Evolutionary conservation across 2,888 invertebrate species (phyloP).

Genomic region (Chelonus formosanus): DNA sequence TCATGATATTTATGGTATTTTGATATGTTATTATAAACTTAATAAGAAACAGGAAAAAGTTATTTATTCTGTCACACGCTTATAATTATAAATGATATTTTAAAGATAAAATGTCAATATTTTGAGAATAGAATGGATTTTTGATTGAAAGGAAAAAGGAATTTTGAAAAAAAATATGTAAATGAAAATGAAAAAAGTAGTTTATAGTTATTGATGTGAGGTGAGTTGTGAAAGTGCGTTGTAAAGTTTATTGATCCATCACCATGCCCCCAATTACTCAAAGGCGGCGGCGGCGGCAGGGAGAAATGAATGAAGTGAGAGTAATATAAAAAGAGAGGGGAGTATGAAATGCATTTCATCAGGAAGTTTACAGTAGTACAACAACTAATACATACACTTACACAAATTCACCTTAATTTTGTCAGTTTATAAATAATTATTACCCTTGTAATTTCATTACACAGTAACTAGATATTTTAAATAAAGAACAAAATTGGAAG

Average conservation of each 20-base stretch:
- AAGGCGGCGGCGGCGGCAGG: background rate
- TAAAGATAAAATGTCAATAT: too few species aligned
- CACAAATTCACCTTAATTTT: background rate
- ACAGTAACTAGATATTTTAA: too few species aligned
- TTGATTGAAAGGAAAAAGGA: too few species aligned
- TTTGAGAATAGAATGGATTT: too few species aligned
- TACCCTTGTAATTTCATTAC: background rate
- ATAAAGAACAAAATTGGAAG: too few species aligned
- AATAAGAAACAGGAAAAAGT: too few species aligned
- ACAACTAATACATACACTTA: background rate
- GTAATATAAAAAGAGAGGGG: conserved; percentile 1
- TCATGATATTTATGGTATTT: background rate
- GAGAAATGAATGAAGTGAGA: background rate
- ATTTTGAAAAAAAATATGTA: background rate
- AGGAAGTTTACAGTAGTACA: conserved; percentile 21
- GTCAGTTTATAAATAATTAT: background rate
- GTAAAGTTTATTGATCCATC: conserved; percentile 37
- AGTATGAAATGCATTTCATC: conserved; percentile 15
- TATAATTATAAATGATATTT: too few species aligned
- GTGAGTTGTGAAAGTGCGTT: conserved; percentile 30
- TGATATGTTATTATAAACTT: too few species aligned
- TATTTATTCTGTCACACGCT: too few species aligned
- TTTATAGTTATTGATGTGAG: conserved; percentile 13
- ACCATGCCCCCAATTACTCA: conserved; percentile 36
- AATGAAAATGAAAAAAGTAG: conserved; percentile 21